These are phyloP conservation scores for Syrphus vitripennis DNA, from an alignment of 2,888 invertebrate genomes.

Conservation along the genomic window DNA sequence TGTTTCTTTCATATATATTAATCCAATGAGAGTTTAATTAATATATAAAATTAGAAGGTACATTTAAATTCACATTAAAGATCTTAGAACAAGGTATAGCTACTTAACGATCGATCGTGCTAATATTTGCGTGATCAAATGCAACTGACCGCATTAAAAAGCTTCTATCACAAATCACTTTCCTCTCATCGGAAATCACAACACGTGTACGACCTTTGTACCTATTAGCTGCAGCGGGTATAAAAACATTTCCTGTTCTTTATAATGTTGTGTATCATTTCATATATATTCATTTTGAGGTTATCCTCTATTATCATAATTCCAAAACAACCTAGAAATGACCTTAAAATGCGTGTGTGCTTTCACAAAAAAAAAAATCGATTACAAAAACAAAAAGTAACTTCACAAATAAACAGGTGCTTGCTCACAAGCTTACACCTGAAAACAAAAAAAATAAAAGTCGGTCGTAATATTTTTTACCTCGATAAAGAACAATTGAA, in stretches of 20 bases:
- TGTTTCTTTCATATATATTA: background rate
- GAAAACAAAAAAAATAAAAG: background rate
- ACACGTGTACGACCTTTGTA: slow-evolving; percentile 44
- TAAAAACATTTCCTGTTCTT: slow-evolving; percentile 49
- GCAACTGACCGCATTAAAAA: slow-evolving; percentile 28
- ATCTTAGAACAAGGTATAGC: background rate
- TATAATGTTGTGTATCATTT: background rate
- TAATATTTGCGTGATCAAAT: slow-evolving; percentile 26
- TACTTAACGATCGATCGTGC: background rate
- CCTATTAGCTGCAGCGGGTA: background rate
- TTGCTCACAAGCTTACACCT: slow-evolving; percentile 14
- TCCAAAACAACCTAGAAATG: slow-evolving; percentile 57
- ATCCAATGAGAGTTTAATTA: background rate
- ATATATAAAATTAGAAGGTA: background rate
- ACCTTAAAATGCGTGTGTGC: slow-evolving; percentile 61
- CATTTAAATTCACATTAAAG: background rate
- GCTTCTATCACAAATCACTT: background rate
- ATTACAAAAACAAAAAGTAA: slow-evolving; percentile 27
- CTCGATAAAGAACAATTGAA: slow-evolving; percentile 15
- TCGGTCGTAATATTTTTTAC: background rate
- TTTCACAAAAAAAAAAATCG: slow-evolving; percentile 45
- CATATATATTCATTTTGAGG: slow-evolving; percentile 24
- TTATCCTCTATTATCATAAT: slow-evolving; percentile 52
- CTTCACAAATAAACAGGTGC: slow-evolving; percentile 57
- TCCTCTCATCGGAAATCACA: slow-evolving; percentile 3